phyloP scores from a whole-genome alignment of 2,113 vertebrate species.

The Psittacula cyanocephala region DNA sequence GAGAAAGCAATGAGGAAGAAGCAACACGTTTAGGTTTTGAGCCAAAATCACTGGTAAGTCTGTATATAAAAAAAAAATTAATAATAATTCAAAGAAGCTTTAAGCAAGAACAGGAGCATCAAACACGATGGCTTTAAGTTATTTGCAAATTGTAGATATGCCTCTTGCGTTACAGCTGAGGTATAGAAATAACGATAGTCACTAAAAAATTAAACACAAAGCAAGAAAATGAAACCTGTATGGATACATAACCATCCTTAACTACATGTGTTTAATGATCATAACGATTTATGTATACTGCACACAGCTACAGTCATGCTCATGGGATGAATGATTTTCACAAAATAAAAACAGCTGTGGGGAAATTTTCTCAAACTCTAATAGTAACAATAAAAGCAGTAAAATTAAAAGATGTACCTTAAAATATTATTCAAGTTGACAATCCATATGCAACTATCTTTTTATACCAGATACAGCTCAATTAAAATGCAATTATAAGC shows the following conservation, averaged over 20 bases:
- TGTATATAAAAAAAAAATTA: neutral
- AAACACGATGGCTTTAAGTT: neutral
- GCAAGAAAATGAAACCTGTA: slow-evolving; percentile 54
- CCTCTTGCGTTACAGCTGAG: slow-evolving; percentile 27
- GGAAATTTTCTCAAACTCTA: slow-evolving; percentile 71
- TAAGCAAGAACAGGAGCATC: too few species aligned
- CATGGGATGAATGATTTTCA: slow-evolving; percentile 74
- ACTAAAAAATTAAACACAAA: slow-evolving; percentile 66
- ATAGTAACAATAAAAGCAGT: slow-evolving; percentile 74
- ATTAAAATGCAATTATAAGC: slow-evolving; percentile 70
- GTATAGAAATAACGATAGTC: slow-evolving; percentile 48
- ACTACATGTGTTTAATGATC: slow-evolving; percentile 78
- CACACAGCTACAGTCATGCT: slow-evolving; percentile 65
- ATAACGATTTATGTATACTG: slow-evolving; percentile 72
- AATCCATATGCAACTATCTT: slow-evolving; percentile 52
- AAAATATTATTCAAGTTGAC: slow-evolving; percentile 67
- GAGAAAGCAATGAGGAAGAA: neutral
- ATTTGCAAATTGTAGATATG: neutral
- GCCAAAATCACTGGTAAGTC: neutral
- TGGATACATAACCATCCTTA: slow-evolving; percentile 68
- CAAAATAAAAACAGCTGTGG: slow-evolving; percentile 78
- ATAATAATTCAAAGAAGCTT: neutral
- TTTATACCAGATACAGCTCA: slow-evolving; percentile 52
- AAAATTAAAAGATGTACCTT: slow-evolving; percentile 77
- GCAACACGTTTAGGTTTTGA: neutral